Evolutionary conservation across 1,140 invertebrate species (phyloP), one percentile per base, ranked within the genome.

Genomic region (Philopotamus ludificatus): DNA sequence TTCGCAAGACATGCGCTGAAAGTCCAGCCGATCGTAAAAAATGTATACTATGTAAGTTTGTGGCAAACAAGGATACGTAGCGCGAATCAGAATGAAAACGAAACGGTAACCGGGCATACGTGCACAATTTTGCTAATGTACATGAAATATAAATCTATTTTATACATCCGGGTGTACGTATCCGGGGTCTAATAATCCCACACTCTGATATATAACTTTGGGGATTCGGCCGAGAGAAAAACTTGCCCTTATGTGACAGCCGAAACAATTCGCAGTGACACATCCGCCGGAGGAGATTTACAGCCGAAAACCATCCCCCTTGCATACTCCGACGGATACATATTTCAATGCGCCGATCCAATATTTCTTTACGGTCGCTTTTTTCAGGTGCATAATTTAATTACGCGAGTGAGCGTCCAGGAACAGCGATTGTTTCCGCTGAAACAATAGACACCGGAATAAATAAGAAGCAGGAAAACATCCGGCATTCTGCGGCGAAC

Each of bases 221-320:
- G 28, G 28, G 28, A 34, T 34, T 12, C 28, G 28, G 12, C 28
- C 12, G 4, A 39, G 54, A 57, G n/a, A 39, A 39, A 57, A 57
- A 57, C 26, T 57, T 28, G 39, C 39, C 54, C 15, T 42, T 16
- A 21, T 34, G 26, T 57, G 54, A 57, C 54, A 57, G 42, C 26
- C 42, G 54, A 57, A 57, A 57, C 54, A 57, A 57, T 57, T 57
- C 54, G 15, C 41, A 15, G 16, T 57, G 54, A 57, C 54, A 28
- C 54, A 57, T 57, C 34, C 39, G 28, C 26, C 26, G 54, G 42
- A 28, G n/a, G 42, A 57, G 54, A 57, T 57, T 57, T 57, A 57
- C 42, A 39, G 54, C 54, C 34, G 9, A 4, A 34, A 34, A n/a
- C n/a, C n/a, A n/a, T n/a, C n/a, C n/a, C n/a, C n/a, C n/a, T n/a